Conservation (phyloP, 2,888 invertebrate species). For the Monopis laevigella region DNA sequence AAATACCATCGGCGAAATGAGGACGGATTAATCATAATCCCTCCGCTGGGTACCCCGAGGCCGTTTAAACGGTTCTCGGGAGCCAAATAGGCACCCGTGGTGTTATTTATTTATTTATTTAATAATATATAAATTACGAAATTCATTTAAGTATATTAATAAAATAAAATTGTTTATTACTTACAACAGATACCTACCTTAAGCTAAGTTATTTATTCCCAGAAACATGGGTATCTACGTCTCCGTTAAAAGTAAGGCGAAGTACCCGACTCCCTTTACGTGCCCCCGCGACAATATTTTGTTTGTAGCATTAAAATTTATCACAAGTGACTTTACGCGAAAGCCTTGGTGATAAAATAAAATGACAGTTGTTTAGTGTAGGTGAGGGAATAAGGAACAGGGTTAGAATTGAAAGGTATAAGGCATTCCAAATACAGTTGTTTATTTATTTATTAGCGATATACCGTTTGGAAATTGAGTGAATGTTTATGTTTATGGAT, state of each 20-base stretch:
- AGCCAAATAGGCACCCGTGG: too few relatives aligned
- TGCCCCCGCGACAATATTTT: conserved; percentile 50
- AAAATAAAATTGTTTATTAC: too few relatives aligned
- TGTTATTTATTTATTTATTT: too few relatives aligned
- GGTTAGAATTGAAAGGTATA: conserved; percentile 64
- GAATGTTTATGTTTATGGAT: not conserved
- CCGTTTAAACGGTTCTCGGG: too few relatives aligned
- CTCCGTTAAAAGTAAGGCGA: not conserved
- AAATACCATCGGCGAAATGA: too few relatives aligned
- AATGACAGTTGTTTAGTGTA: conserved; percentile 66
- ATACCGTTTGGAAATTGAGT: conserved; percentile 49
- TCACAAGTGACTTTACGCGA: conserved; percentile 56
- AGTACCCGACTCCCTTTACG: not conserved
- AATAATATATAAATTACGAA: too few relatives aligned
- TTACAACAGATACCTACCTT: too few relatives aligned
- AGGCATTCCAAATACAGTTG: conserved; percentile 53
- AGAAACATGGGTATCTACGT: too few relatives aligned
- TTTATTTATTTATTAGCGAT: conserved; percentile 59
- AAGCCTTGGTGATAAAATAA: conserved; percentile 63
- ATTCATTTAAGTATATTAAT: too few relatives aligned
- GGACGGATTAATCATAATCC: too few relatives aligned
- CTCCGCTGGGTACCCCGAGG: too few relatives aligned
- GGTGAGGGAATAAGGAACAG: conserved; percentile 50
- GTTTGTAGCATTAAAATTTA: conserved; percentile 59
- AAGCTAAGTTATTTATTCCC: too few relatives aligned